These are phyloP conservation scores for Oreortyx pictus DNA, from an alignment of 2,797 vertebrate genomes.

Conservation along the genomic window DNA sequence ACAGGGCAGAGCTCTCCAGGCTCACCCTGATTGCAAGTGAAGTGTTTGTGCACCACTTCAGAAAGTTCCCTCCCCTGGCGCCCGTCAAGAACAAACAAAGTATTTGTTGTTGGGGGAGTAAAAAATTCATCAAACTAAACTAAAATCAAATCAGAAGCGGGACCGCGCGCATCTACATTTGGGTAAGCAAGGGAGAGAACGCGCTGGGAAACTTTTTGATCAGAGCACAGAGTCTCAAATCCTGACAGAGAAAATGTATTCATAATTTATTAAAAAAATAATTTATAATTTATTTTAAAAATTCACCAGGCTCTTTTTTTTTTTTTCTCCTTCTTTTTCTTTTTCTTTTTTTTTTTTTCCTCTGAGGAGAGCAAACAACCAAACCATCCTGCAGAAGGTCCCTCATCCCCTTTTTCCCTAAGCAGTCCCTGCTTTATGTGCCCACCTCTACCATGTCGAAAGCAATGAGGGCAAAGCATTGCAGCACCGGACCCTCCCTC, in stretches of 20 bases:
- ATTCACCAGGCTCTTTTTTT: slow-evolving; percentile 40
- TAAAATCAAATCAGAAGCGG: slow-evolving; percentile 38
- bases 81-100: slow-evolving; percentile 72
- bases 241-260: slow-evolving; percentile 65
- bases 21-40: slow-evolving; percentile 40
- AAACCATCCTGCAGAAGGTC: neutral
- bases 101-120: slow-evolving; percentile 60
- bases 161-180: slow-evolving; percentile 56
- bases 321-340: neutral
- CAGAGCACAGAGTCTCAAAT: slow-evolving; percentile 63
- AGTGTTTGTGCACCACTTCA: slow-evolving; percentile 40
- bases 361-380: neutral
- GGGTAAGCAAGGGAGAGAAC: slow-evolving; percentile 47
- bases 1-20: neutral
- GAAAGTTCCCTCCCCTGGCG: slow-evolving; percentile 17
- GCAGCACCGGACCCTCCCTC: slow-evolving; percentile 34
- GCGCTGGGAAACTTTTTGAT: slow-evolving; percentile 70
- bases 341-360: neutral
- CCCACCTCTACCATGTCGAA: neutral
- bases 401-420: no score
- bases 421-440: neutral
- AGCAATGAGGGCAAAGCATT: neutral
- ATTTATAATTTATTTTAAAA: slow-evolving; percentile 74
- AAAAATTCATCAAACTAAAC: slow-evolving; percentile 79
- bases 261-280: slow-evolving; percentile 74